Evolutionary conservation across 2,888 invertebrate species (phyloP).

Genomic region (Chelonus formosanus): DNA sequence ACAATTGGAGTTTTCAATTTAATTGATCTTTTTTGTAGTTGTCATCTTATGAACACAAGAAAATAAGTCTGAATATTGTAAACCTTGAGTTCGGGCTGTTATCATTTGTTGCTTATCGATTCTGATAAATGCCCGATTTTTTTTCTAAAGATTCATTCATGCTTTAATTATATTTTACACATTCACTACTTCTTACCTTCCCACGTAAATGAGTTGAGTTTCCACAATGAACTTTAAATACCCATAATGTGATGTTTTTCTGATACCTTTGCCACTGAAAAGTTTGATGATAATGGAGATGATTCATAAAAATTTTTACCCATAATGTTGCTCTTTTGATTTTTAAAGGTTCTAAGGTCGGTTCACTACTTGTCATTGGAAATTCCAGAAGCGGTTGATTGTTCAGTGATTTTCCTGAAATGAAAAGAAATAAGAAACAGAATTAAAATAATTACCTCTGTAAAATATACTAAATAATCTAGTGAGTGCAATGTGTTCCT

Average conservation of each 20-base stretch:
- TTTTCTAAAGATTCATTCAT: too few relatives aligned
- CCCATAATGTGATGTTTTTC: constrained; percentile 74
- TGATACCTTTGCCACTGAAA: constrained; percentile 58
- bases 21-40: too few relatives aligned
- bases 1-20: too few relatives aligned
- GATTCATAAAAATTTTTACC: constrained; percentile 73
- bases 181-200: too few relatives aligned
- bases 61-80: too few relatives aligned
- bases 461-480: too few relatives aligned
- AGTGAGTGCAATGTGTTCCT: too few relatives aligned
- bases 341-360: constrained; percentile 70
- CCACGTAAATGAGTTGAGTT: constrained; percentile 73
- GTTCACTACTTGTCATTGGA: constrained; percentile 71
- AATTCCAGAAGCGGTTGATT: constrained; percentile 88
- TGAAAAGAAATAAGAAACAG: constrained; percentile 13
- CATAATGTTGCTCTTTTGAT: constrained; percentile 84
- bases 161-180: too few relatives aligned
- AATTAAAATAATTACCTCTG: constrained; percentile 2
- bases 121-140: too few relatives aligned
- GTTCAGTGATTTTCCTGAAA: constrained; percentile 81
- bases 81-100: too few relatives aligned
- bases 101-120: too few relatives aligned
- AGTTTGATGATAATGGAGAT: constrained; percentile 61
- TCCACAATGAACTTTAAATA: constrained; percentile 73
- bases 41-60: too few relatives aligned